Evolutionary conservation across 2,797 vertebrate species (phyloP), one percentile per base, ranked within the genome.

Genomic region (Psittacula echo): DNA sequence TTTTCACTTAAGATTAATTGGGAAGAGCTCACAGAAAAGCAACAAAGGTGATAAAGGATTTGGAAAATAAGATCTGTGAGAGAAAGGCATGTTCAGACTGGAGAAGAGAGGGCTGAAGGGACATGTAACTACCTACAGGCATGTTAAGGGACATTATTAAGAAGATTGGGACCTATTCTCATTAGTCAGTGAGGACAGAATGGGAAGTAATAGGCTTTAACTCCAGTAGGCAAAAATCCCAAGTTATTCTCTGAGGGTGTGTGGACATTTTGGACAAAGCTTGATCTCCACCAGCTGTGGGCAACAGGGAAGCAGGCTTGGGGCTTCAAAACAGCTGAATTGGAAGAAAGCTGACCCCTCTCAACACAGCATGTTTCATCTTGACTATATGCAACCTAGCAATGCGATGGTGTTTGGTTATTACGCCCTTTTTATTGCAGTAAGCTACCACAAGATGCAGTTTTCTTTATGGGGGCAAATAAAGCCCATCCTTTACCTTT

Each of bases 121-220:
- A 91, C 34, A 62, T 13, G 62, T 92, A 91, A 93, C 58, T 94
- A 85, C 85, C 91, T 78, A 85, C 27, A 73, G 60, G 87, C 68
- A 90, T 10, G 3, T 96, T 96, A 87, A 89, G 72, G 24, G 42
- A 45, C 71, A 34, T 70, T 94, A 90, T 79, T 74, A 93, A 95
- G 84, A 92, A 78, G 20, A 81, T 3, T 95, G 94, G 87, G 94
- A 95, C 64, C 75, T 84, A 94, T 96, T 96, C 58, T 94, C 84
- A 91, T 97, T 96, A 96, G 78, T 96, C 94, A 94, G n/a, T 66
- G 44, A 97, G 73, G 85, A 90, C 54, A 80, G 71, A 96, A 91
- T 20, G 44, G 90, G 73, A 96, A 96, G 24, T 83, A 95, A 94
- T 61, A 48, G 54, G 44, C 54, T 97, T 94, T 76, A 79, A 94